A percentile compares a stretch with the other conserved stretches of the same genome.
phyloP scores from a whole-genome alignment of 2,888 invertebrate genomes.

The Ferrisia virgata region DNA sequence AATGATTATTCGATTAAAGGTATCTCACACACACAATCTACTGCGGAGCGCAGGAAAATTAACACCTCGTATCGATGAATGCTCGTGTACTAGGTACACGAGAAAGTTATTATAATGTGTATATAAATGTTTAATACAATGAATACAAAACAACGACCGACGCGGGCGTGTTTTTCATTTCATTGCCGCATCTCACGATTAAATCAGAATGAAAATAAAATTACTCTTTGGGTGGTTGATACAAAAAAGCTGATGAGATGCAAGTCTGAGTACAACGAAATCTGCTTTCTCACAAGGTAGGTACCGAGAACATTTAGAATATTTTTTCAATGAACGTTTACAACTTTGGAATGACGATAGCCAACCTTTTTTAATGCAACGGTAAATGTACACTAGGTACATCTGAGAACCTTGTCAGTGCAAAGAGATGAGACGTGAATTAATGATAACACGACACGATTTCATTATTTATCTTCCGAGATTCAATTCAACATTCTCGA shows the following conservation, averaged over 20 bases:
- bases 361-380: neutral
- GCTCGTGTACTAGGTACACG: neutral
- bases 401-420: neutral
- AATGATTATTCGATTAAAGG: neutral
- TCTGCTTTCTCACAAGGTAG: neutral
- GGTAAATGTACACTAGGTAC: neutral
- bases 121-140: neutral
- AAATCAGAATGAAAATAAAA: neutral
- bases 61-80: neutral
- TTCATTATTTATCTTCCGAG: neutral
- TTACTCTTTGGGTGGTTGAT: neutral
- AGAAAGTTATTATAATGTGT: neutral
- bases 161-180: neutral
- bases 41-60: neutral
- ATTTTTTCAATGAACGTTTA: neutral
- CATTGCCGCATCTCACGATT: neutral
- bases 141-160: neutral
- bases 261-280: neutral
- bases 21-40: neutral
- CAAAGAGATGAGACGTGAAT: neutral
- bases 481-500: neutral
- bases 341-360: neutral
- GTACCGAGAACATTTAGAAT: neutral
- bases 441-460: constrained; percentile 9
- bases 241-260: neutral